Evolutionary conservation across 53 echinoderm and acorn worm genomes (phyloP).

Genomic region (Antedon mediterranea): DNA sequence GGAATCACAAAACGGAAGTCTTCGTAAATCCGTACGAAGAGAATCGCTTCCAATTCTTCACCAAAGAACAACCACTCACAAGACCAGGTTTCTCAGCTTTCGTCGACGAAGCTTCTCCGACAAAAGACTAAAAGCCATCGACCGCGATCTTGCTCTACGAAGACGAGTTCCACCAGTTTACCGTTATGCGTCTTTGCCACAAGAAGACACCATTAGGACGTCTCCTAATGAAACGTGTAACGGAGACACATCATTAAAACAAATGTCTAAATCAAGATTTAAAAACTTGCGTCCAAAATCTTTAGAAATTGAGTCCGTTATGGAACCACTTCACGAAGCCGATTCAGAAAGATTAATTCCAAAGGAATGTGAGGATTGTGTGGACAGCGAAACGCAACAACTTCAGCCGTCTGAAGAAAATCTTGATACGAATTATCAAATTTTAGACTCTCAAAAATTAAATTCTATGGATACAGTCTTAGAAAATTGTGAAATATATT

Average conservation of each 20-base stretch:
- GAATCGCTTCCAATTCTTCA: background rate
- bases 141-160: constrained; percentile 53
- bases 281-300: background rate
- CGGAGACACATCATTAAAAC: background rate
- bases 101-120: background rate
- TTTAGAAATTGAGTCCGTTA: background rate
- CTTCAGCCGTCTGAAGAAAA: too few species aligned
- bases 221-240: background rate
- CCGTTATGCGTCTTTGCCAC: constrained; percentile 45
- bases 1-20: background rate
- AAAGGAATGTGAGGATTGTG: background rate
- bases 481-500: background rate
- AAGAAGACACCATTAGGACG: background rate
- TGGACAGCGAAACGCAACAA: background rate
- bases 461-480: background rate
- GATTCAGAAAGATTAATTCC: background rate
- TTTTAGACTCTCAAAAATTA: background rate
- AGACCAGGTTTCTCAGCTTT: background rate
- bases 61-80: background rate
- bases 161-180: constrained; percentile 57
- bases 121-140: constrained; percentile 49
- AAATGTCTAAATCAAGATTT: background rate
- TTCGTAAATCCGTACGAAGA: background rate
- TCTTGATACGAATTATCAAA: background rate
- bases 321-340: background rate